Evolutionary conservation across 2,797 vertebrate genomes (phyloP), one percentile per base, ranked within the genome.

Genomic region (Cirrhinus molitorella): DNA sequence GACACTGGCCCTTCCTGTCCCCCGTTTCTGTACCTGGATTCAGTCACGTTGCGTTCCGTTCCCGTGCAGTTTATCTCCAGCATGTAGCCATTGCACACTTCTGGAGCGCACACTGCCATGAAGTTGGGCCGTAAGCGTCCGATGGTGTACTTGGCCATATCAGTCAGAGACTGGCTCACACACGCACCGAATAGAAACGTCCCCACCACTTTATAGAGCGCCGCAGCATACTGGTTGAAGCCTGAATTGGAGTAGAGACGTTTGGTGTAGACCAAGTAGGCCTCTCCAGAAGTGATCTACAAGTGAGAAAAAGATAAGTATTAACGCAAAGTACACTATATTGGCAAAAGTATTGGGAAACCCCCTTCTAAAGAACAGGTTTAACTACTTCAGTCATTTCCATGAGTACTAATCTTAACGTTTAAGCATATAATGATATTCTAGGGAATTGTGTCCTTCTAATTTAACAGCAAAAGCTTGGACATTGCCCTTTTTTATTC

Each of bases 151-250:
- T 99, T 99, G 65, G 98, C 98, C 89, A 99, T 90, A 91, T 99
- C 97, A 0, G 98, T 99, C 61, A 99, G 94, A 0, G 98, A 99
- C 85, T 98, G 96, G 92, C 97, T 99, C 85, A 97, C 93, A 0
- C 96, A 96, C 0, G 87, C 96, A 0, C 98, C 98, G 0, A 99
- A 99, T 70, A 99, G 90, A 89, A 95, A 99, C 2, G 97, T 98
- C 40, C 98, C 98, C 85, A 99, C 92, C 59, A 99, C 97, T 89
- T 99, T 99, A 92, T 99, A 99, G 77, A 99, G 95, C 0, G 97
- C 97, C 0, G 96, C 96, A 51, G 96, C 86, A 3, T 99, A 99
- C 87, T 96, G 97, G 94, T 98, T 99, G 90, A 96, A 99, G 85
- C 94, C 91, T 0, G 97, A 97, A 79, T 94, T 97, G 0, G 98